Percentiles rank a stretch among this genome's conserved stretches.
Evolutionary conservation across 2,888 invertebrate species (phyloP).

Genomic region (Dorcus hopei): DNA sequence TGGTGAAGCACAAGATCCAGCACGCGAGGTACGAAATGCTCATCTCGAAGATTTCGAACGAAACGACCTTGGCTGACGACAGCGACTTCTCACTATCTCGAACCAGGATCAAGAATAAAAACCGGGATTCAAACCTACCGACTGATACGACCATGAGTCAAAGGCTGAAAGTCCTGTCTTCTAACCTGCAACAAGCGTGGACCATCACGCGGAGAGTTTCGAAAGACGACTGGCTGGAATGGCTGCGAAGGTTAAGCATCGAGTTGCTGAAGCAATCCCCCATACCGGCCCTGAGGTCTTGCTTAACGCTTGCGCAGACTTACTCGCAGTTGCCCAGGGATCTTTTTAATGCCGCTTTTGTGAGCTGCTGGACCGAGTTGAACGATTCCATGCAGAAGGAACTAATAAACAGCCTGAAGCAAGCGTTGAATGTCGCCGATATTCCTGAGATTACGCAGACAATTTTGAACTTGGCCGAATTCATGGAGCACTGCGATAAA

Average conservation of each 20-base stretch:
- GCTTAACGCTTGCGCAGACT: conserved; percentile 87
- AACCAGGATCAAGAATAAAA: conserved; percentile 62
- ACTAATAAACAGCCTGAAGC: conserved; percentile 80
- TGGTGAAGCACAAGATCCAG: conserved; percentile 74
- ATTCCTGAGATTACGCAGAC: conserved; percentile 95
- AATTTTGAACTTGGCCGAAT: conserved; percentile 94
- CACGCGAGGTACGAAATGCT: conserved; percentile 78
- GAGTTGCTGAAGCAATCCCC: conserved; percentile 94
- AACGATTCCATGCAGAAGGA: conserved; percentile 77
- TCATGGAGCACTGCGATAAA: conserved; percentile 99
- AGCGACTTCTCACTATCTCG: conserved; percentile 64
- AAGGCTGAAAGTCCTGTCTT: conserved; percentile 77
- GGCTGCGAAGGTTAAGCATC: conserved; percentile 88
- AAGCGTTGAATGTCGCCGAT: conserved; percentile 88
- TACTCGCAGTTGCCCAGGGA: conserved; percentile 95
- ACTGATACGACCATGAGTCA: conserved; percentile 73
- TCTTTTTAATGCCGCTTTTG: conserved; percentile 97
- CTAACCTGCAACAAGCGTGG: conserved; percentile 86
- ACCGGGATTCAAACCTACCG: conserved; percentile 65
- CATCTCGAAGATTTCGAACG: conserved; percentile 67
- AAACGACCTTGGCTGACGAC: conserved; percentile 72
- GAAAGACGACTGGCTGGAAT: conserved; percentile 98
- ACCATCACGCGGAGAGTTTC: conserved; percentile 89
- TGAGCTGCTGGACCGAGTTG: conserved; percentile 98
- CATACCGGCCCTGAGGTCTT: conserved; percentile 89